Conservation (phyloP, 2,888 invertebrate genomes). For the Melanophora roralis region DNA sequence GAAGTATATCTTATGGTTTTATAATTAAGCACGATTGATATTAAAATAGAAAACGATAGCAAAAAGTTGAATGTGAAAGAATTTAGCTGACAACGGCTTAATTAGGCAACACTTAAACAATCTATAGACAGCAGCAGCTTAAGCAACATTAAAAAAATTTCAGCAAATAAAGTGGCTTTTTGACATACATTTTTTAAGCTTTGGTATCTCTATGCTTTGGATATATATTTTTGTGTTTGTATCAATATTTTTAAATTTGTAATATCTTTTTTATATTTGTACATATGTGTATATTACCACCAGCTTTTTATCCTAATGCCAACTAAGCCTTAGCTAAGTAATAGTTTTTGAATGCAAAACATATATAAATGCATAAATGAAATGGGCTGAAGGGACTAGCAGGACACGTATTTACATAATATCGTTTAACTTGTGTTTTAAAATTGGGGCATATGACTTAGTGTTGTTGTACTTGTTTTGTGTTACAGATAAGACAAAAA, state of each 20-base stretch:
- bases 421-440: no score
- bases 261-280: conserved; percentile 6
- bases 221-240: not conserved
- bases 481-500: not conserved
- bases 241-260: conserved; percentile 1
- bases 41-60: not conserved
- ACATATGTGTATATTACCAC: no score
- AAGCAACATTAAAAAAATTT: not conserved
- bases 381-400: no score
- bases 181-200: conserved; percentile 44
- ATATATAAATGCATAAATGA: no score
- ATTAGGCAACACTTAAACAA: conserved; percentile 37
- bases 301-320: no score
- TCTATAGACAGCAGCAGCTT: not conserved
- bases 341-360: not conserved
- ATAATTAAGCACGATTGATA: conserved; percentile 5
- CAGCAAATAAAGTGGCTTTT: conserved; percentile 29
- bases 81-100: conserved; percentile 56
- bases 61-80: conserved; percentile 4
- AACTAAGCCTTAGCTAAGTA: conserved; percentile 5
- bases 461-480: no score
- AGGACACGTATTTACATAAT: no score
- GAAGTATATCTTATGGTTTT: conserved; percentile 13
- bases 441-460: no score
- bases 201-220: conserved; percentile 16